Evolutionary conservation across 2,888 invertebrate species (phyloP).

Genomic region (Sepioteuthis lessoniana): DNA sequence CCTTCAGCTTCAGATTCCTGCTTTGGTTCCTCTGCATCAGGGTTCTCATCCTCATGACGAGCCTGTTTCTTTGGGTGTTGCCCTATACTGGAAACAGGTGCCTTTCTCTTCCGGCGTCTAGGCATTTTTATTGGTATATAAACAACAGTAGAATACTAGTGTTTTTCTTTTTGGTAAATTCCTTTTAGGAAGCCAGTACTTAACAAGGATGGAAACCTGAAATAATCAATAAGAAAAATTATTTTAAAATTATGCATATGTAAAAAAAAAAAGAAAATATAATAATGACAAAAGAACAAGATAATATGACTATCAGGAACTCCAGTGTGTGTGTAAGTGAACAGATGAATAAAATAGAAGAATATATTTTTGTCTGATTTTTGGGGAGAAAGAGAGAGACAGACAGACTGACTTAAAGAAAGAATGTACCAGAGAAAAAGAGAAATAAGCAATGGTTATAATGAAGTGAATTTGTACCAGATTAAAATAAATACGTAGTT

Average conservation of each 20-base stretch:
- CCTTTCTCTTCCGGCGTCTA: background rate
- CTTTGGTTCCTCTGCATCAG: background rate
- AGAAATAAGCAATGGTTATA: too few relatives aligned
- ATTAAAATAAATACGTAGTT: too few relatives aligned
- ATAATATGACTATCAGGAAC: too few relatives aligned
- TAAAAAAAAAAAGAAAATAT: background rate
- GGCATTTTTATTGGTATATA: background rate
- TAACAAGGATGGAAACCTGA: background rate
- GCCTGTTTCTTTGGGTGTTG: slow-evolving; percentile 1
- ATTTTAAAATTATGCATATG: background rate
- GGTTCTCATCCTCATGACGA: background rate
- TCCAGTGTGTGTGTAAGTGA: too few relatives aligned
- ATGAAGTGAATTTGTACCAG: too few relatives aligned
- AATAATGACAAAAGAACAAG: background rate
- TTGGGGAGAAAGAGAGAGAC: too few relatives aligned
- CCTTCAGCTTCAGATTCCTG: background rate
- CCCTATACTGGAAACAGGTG: background rate
- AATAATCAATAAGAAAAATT: background rate
- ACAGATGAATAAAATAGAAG: too few relatives aligned
- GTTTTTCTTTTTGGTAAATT: background rate
- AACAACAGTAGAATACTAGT: background rate
- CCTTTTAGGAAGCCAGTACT: background rate
- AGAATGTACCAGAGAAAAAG: too few relatives aligned
- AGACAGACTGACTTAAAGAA: too few relatives aligned
- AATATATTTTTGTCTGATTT: too few relatives aligned